Base-by-base conservation (phyloP, 2,888 invertebrate species). In the Xestoiulus laeticollis region DNA sequence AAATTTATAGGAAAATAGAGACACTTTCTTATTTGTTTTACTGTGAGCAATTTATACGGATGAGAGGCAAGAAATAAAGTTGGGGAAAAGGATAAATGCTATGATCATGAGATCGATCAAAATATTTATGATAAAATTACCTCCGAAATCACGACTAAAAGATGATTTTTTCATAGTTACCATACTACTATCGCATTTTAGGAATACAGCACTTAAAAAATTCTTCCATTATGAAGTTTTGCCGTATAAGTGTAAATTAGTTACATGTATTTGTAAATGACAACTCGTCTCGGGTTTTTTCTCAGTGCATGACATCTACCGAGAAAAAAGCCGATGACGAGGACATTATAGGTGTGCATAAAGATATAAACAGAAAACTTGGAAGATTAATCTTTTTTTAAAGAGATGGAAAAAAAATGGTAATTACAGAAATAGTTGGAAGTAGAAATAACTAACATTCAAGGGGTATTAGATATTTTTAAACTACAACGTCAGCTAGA, bases 1-100 rank as follows among this genome's bases (percentile, higher is more conserved):
- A 78, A 78, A 32, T 78, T 78, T 78, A 68, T 78, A 78, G 78
- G 78, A 78, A 78, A 78, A 78, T 78, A 78, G 78, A 30, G 14
- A 30, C 30, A 78, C 26, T 78, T 14, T 78, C 78, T 78, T 78
- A 78, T 78, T 78, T 78, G 78, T 78, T 78, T n/a, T 12, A 78
- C 78, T 78, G 78, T 78, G 78, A 78, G 78, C 78, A 78, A 78
- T 30, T 38, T 78, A 68, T 78, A 14, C 2, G 78, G 78, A 78
- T 26, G 30, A 78, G 12, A 78, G 78, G 78, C 78, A 78, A 78
- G 78, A 78, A 78, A 78, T 0, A 78, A 78, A 32, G 78, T 16
- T 78, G 30, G 59, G 22, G 19, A 16, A 26, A 30, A 78, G 78
- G 16, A 78, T 30, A 30, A 38, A 38, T 38, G 38, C 38, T 38